Conservation (phyloP, 2,797 vertebrate genomes). For the Carcharodon carcharias region DNA sequence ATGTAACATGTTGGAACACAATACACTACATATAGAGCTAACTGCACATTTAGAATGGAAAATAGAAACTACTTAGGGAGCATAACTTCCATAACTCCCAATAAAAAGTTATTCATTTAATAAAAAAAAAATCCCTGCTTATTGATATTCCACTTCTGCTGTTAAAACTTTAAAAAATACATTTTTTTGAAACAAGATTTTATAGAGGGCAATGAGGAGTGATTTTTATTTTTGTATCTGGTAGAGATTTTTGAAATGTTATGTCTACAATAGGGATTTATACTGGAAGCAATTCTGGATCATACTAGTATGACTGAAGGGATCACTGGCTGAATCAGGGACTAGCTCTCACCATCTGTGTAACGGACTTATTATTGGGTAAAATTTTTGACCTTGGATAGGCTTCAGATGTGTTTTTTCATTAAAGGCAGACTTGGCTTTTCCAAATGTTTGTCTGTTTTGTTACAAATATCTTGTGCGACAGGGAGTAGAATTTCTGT, state of each 20-base stretch:
- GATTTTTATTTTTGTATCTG: not conserved
- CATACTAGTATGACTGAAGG: not conserved
- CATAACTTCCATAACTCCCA: not conserved
- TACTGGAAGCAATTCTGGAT: not conserved
- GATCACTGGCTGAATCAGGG: not conserved
- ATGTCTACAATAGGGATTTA: not conserved
- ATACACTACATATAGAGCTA: not conserved
- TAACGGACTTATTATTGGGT: not conserved
- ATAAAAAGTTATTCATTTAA: not conserved
- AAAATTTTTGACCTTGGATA: not conserved
- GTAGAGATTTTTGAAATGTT: not conserved
- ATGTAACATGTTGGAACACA: not conserved
- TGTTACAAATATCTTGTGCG: not conserved
- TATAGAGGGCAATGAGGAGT: not conserved
- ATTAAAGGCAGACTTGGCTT: not conserved
- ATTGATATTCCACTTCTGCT: not conserved
- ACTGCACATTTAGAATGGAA: not conserved
- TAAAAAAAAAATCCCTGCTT: not conserved
- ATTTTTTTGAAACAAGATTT: not conserved
- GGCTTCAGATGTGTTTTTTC: not conserved
- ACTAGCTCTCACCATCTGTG: not conserved
- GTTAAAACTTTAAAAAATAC: not conserved
- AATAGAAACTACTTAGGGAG: not conserved
- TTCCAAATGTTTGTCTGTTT: not conserved
- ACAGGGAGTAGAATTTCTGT: not conserved